A percentile compares a stretch with the other conserved stretches of the same genome.
phyloP scores from a whole-genome alignment of 2,888 invertebrate genomes.

The Lacanobia wlatinum region DNA sequence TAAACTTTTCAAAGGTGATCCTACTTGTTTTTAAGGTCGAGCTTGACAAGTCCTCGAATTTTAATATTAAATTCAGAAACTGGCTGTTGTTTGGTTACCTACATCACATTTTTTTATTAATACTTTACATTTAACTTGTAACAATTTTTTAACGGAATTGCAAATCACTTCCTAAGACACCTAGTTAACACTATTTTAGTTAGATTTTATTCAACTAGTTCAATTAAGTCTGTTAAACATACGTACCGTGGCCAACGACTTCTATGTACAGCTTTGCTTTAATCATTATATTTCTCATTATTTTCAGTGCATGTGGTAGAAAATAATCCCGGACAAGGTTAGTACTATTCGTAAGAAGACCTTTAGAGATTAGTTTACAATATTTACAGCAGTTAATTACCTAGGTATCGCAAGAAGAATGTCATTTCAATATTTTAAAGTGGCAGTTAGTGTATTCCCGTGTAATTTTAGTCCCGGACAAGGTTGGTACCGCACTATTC shows the following conservation, averaged over 20 bases:
- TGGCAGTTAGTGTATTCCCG: not conserved
- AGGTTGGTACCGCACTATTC: conserved; percentile 14
- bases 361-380: not conserved
- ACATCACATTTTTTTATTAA: too few species aligned
- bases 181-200: not conserved
- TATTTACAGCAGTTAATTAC: too few species aligned
- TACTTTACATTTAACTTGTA: too few species aligned
- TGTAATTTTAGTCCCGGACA: not conserved
- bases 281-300: conserved; percentile 32
- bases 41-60: too few species aligned
- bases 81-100: too few species aligned
- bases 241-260: conserved; percentile 3
- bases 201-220: conserved; percentile 28
- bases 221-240: not conserved
- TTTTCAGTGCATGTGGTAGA: conserved; percentile 48
- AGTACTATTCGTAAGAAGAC: conserved; percentile 6
- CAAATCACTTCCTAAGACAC: too few species aligned
- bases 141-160: too few species aligned
- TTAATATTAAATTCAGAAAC: too few species aligned
- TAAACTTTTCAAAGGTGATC: too few species aligned
- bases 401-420: too few species aligned
- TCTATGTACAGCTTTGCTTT: conserved; percentile 34
- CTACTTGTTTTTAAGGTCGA: too few species aligned
- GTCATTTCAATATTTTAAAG: too few species aligned
- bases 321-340: conserved; percentile 28